A percentile compares a stretch with the other conserved stretches of the same genome.
These are phyloP conservation scores for Ichneumoninae sp. DNA, from an alignment of 2,888 invertebrate species.

Conservation along the genomic window DNA sequence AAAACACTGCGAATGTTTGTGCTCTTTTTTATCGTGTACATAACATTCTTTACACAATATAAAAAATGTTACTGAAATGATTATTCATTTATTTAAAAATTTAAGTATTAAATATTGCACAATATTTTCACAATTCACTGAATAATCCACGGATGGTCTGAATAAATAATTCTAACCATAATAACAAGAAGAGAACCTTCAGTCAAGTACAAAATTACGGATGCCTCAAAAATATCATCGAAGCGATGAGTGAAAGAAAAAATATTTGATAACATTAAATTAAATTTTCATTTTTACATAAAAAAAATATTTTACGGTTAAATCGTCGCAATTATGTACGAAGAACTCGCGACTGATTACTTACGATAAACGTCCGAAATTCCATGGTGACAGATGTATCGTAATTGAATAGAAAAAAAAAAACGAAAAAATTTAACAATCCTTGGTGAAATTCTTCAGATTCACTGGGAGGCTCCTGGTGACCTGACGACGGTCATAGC, in stretches of 20 bases:
- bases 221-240: not conserved
- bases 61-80: no score
- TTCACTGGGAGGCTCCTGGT: constrained; percentile 67
- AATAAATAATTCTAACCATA: not conserved
- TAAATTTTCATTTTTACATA: not conserved
- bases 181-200: not conserved
- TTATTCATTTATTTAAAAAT: not conserved
- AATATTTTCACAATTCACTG: not conserved
- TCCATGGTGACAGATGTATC: constrained; percentile 72
- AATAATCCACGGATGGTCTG: not conserved
- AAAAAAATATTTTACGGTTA: not conserved
- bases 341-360: constrained; percentile 57
- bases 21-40: not conserved
- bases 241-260: not conserved
- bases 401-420: constrained; percentile 12
- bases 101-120: not conserved
- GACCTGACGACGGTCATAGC: constrained; percentile 79
- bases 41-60: no score
- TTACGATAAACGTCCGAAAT: constrained; percentile 79
- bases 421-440: constrained; percentile 45
- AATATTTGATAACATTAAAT: not conserved
- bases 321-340: not conserved
- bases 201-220: not conserved
- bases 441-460: constrained; percentile 27
- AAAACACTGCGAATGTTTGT: not conserved